phyloP scores from a whole-genome alignment of 2,797 vertebrate species.

The Leucoraja ocellata region DNA sequence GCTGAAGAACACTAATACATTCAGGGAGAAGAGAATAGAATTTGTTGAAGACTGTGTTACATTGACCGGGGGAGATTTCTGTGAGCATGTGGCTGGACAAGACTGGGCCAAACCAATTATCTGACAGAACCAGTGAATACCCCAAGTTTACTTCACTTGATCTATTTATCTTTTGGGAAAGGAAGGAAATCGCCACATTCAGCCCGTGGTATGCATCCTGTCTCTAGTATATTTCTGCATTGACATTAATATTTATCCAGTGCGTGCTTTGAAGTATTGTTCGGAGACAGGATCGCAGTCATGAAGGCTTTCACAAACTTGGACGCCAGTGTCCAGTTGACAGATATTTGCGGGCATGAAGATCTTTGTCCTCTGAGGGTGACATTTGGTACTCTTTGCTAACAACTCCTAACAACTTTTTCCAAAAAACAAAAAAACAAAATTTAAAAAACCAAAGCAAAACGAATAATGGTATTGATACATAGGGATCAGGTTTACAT shows the following conservation, averaged over 20 bases:
- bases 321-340: neutral
- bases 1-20: slow-evolving; percentile 1
- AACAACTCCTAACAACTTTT: no score
- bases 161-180: neutral
- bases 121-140: neutral
- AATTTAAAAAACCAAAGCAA: no score
- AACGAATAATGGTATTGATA: no score
- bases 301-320: neutral
- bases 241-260: slow-evolving; percentile 3
- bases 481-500: no score
- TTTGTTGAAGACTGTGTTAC: neutral
- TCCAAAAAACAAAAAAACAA: no score
- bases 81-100: neutral
- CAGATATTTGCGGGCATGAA: neutral
- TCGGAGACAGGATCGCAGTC: neutral
- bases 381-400: neutral
- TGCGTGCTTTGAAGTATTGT: neutral
- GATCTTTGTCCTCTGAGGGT: neutral
- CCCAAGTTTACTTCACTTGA: neutral
- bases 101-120: neutral
- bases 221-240: neutral
- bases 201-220: neutral
- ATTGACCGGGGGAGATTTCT: neutral
- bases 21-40: neutral
- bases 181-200: neutral